Percentiles rank a stretch among this genome's conserved stretches.
These are phyloP conservation scores for Nicator chloris DNA, from an alignment of 2,113 vertebrate genomes.

Conservation along the genomic window DNA sequence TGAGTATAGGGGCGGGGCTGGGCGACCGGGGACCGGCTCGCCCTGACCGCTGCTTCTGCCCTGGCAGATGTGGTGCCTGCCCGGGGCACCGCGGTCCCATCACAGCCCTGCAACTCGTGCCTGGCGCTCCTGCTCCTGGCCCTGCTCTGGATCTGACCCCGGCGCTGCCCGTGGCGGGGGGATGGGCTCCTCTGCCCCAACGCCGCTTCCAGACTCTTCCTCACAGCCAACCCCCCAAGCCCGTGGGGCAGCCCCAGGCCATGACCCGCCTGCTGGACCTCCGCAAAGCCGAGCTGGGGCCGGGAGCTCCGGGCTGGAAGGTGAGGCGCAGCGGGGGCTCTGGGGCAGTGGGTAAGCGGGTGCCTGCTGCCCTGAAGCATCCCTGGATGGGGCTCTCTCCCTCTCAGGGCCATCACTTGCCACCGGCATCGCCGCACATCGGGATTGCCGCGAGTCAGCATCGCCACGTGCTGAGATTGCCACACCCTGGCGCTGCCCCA, in stretches of 20 bases:
- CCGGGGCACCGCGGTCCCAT: not conserved
- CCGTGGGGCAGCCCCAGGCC: not conserved
- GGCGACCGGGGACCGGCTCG: rapidly evolving
- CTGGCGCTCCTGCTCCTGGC: not conserved
- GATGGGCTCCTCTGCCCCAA: not conserved
- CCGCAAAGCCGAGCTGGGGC: not conserved
- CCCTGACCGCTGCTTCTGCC: not conserved
- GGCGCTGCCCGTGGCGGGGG: not conserved
- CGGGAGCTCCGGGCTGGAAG: not conserved
- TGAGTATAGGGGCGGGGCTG: not conserved
- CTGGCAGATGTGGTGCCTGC: not conserved
- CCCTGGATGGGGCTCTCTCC: not conserved
- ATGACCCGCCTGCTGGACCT: not conserved
- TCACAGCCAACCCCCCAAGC: not conserved
- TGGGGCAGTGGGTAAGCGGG: rapidly evolving
- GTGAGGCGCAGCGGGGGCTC: not conserved
- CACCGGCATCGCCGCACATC: not conserved
- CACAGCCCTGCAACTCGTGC: not conserved
- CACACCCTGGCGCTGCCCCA: not conserved
- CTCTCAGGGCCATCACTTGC: not conserved
- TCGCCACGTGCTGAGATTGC: not conserved
- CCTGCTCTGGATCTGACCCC: slow-evolving; percentile 35
- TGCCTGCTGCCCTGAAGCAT: not conserved
- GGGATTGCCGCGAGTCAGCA: not conserved
- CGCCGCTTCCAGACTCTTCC: not conserved